Base-by-base conservation (phyloP, 2,888 invertebrate genomes). In the Hylaea fasciaria region DNA sequence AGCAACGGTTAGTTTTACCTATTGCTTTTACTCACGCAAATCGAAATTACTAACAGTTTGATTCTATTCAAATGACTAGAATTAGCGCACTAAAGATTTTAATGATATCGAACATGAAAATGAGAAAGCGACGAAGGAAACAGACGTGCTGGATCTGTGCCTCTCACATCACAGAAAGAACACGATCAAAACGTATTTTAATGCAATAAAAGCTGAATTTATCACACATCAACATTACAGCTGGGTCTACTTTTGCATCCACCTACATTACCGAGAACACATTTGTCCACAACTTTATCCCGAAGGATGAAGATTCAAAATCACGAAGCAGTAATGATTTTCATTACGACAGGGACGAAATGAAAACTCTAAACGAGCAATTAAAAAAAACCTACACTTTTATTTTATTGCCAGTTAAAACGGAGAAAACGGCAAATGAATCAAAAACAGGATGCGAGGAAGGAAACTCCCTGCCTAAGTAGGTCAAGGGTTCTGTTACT, bases 341-440 rank as follows among this genome's bases (percentile, higher is more conserved):
- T 28, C 11, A 28, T n/a, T 29, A 28, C 46, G 46, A 48, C 29
- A 28, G 50, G 13, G 13, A 53, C 62, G 58, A 48, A 50, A 65
- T 64, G 53, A 52, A 46, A 65, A 57, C 63, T 65, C 65, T 65
- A 57, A 62, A 65, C 62, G 60, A 50, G 51, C 58, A 39, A 46
- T 69, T 57, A 69, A 67, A 62, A 17, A 54, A 60, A 65, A 64
- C 63, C 63, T 55, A 41, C 57, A 60, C 63, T 65, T 66, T 65
- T 60, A 56, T 63, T 69, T 66, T 63, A 66, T 43, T 66, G 63
- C 57, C 59, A 55, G 57, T 69, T 47, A 66, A 68, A 62, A 64
- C 54, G 57, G 57, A 43, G 62, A 55, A 59, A 61, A 68, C 51
- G 47, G 39, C 48, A 12, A 49, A 52, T 57, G 16, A 44, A 53